Evolutionary conservation across 2,113 vertebrate genomes (phyloP), one percentile per base, ranked within the genome.

Genomic region (Elanoides forficatus): DNA sequence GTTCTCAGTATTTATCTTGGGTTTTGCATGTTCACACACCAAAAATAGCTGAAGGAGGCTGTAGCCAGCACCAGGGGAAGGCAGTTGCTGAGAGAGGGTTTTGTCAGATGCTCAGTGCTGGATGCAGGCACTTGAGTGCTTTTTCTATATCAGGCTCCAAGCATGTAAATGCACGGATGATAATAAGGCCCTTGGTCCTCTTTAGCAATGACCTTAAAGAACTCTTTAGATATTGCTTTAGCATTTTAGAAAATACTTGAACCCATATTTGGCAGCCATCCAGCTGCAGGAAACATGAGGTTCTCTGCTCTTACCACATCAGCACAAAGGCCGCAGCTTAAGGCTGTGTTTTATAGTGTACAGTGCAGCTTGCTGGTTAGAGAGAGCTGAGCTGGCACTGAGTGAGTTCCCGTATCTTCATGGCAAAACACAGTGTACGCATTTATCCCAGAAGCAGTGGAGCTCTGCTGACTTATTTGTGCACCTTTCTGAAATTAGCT

Each of bases 321-420:
- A 36, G 11, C 3, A 9, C 27, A 22, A 74, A 74, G 18, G 20
- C 42, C 55, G 30, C 15, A 42, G 53, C 43, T 30, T 6, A 42
- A 40, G 52, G 43, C 27, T n/a, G 0, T 12, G 11, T 48, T 84
- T n/a, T 42, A 16, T 10, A 15, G 45, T 0, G 1, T 20, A 7
- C 21, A 11, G 45, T 27, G 45, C n/a, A 45, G 36, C 17, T 59
- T 1, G 0, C 25, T 59, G 67, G 7, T 67, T 53, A 14, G 52
- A 53, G 50, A 52, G n/a, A 30, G 12, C 38, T 67, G 83, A 80
- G 62, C n/a, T 81, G 84, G 47, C 40, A 42, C 32, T 10, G 34
- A 45, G 53, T 15, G 53, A 68, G 10, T 40, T 85, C 48, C 32
- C 0, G 0, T 6, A 20, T 60, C 67, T 68, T 76, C 76, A 29